phyloP scores from a whole-genome alignment of 2,113 vertebrate genomes.

The Vulpes lagopus region DNA sequence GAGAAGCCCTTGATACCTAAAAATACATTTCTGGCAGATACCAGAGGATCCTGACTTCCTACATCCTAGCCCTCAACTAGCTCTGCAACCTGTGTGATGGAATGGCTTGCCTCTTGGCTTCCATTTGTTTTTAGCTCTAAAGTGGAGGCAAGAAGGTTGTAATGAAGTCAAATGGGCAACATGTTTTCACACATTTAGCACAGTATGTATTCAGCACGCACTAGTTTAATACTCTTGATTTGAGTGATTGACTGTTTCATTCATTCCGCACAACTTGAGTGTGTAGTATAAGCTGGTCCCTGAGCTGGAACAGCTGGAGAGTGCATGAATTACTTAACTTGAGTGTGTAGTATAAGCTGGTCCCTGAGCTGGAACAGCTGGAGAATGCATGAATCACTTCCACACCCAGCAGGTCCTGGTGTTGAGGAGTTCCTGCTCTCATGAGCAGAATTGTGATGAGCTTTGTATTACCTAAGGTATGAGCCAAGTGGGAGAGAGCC shows the following conservation, averaged over 20 bases:
- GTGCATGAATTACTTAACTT: not conserved
- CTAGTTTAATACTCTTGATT: not conserved
- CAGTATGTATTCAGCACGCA: not conserved
- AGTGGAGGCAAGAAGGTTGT: not conserved
- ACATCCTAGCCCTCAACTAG: fast-evolving
- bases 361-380: not conserved
- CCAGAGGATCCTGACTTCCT: not conserved
- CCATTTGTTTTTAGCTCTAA: conserved; percentile 25
- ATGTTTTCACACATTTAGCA: conserved; percentile 22
- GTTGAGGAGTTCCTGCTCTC: not conserved
- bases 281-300: fast-evolving
- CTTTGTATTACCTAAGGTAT: fast-evolving
- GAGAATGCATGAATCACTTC: not conserved
- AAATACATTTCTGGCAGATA: not conserved
- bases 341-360: fast-evolving
- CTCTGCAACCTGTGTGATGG: not conserved
- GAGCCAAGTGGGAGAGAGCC: too few relatives aligned
- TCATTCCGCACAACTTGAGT: not conserved
- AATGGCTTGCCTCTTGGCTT: not conserved
- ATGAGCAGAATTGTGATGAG: not conserved
- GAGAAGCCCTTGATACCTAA: not conserved
- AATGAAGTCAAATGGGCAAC: not conserved
- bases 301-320: not conserved
- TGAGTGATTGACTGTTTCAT: not conserved
- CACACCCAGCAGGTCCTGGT: not conserved